A percentile compares a stretch with the other conserved stretches of the same genome.
Conservation (phyloP, 92 coral and sea anemone genomes). For the Epizoanthus scotinus region DNA sequence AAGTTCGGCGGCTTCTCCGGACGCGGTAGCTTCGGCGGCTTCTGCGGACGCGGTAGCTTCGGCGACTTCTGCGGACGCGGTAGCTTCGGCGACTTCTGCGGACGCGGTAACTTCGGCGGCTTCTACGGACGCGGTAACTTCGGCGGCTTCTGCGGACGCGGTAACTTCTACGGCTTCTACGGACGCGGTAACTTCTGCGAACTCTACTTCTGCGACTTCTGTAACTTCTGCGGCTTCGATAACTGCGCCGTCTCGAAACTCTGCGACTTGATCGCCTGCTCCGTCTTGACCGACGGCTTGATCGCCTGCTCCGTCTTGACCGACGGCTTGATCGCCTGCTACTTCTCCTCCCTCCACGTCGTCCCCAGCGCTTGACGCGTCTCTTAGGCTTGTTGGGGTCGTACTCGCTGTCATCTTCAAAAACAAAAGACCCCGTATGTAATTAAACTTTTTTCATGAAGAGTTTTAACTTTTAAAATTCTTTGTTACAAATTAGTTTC, state of each 20-base stretch:
- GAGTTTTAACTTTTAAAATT: too few relatives aligned
- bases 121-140: background rate
- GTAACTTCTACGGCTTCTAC: background rate
- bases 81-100: constrained; percentile 5
- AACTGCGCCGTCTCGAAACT: constrained; percentile 6
- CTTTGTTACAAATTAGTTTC: too few relatives aligned
- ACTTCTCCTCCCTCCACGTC: constrained; percentile 16
- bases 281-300: constrained; percentile 4
- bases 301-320: constrained; percentile 10
- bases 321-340: constrained; percentile 10
- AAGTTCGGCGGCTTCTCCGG: background rate
- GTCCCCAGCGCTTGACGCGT: constrained; percentile 36
- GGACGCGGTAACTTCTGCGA: background rate
- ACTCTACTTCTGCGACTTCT: constrained; percentile 1
- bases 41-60: background rate
- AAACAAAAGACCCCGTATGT: background rate
- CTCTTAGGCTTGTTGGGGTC: constrained; percentile 19
- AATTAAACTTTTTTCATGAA: background rate
- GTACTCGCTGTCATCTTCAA: constrained; percentile 3
- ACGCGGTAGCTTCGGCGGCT: background rate
- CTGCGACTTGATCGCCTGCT: background rate
- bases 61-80: background rate
- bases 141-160: background rate
- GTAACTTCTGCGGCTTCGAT: constrained; percentile 7
- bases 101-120: background rate